A percentile compares a stretch with the other conserved stretches of the same genome.
Conservation (phyloP, 2,797 vertebrate genomes). For the Cynodonichthys magdalenae region DNA sequence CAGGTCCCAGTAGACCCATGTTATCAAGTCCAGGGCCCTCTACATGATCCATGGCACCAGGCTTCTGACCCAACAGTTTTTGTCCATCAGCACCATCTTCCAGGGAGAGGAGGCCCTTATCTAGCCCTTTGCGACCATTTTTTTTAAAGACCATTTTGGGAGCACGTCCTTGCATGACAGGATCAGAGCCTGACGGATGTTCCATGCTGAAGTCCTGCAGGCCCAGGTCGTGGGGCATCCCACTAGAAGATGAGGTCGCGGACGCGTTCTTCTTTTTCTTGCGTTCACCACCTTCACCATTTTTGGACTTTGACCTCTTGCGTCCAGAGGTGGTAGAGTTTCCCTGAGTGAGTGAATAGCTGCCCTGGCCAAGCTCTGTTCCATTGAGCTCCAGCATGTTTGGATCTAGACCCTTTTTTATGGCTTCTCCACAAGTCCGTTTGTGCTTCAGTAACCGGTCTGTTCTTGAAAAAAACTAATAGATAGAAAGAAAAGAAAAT, state of each 20-base stretch:
- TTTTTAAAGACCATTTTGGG: constrained; percentile 96
- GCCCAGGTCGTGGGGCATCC: constrained; percentile 81
- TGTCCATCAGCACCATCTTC: constrained; percentile 83
- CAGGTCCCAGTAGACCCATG: constrained; percentile 87
- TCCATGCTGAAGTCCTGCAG: constrained; percentile 91
- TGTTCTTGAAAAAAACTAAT: constrained; percentile 97
- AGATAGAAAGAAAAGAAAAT: constrained; percentile 1
- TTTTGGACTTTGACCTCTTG: constrained; percentile 94
- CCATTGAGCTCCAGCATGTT: constrained; percentile 88
- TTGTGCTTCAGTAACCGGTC: constrained; percentile 99
- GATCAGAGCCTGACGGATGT: constrained; percentile 80
- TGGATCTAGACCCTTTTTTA: constrained; percentile 93
- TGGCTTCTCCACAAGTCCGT: constrained; percentile 98
- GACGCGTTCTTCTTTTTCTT: constrained; percentile 88
- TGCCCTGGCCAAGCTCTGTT: constrained; percentile 89
- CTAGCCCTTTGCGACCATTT: constrained; percentile 87
- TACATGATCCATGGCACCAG: constrained; percentile 85
- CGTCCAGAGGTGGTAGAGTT: constrained; percentile 88
- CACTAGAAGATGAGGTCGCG: constrained; percentile 69
- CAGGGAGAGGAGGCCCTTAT: constrained; percentile 89
- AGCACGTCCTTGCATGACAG: constrained; percentile 85
- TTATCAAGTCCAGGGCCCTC: constrained; percentile 83
- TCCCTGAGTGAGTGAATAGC: constrained; percentile 94
- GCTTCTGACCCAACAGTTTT: constrained; percentile 89
- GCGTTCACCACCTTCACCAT: constrained; percentile 87